These are phyloP conservation scores for Trissoscelio sp. DNA, from an alignment of 2,888 invertebrate genomes.

Conservation along the genomic window DNA sequence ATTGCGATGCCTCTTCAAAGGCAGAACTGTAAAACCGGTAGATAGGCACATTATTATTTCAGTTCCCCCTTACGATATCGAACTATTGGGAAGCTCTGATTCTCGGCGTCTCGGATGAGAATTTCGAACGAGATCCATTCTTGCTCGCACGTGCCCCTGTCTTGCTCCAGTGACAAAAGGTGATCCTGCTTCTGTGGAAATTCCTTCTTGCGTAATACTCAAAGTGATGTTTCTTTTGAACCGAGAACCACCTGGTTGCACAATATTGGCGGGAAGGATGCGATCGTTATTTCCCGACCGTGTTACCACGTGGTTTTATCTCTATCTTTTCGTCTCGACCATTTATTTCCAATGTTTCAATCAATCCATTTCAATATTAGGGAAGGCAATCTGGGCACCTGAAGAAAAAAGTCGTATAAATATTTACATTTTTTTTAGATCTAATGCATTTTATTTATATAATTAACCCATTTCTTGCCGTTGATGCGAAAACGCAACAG, in stretches of 20 bases:
- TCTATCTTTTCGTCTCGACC: neutral
- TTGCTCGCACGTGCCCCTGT: slow-evolving; percentile 74
- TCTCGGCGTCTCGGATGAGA: slow-evolving; percentile 57
- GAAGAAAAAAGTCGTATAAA: no score
- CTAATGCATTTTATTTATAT: no score
- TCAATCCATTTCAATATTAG: no score
- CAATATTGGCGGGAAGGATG: slow-evolving; percentile 56
- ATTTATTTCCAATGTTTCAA: no score
- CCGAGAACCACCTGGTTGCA: slow-evolving; percentile 49
- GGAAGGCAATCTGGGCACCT: no score
- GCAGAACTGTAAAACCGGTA: slow-evolving; percentile 40
- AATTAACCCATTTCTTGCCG: no score
- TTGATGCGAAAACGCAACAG: no score
- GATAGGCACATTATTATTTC: slow-evolving; percentile 66
- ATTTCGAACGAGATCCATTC: slow-evolving; percentile 68
- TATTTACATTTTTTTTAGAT: no score
- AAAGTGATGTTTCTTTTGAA: slow-evolving; percentile 65
- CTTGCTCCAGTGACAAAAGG: slow-evolving; percentile 71
- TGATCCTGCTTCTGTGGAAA: slow-evolving; percentile 69
- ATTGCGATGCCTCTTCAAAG: slow-evolving; percentile 48
- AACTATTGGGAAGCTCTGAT: slow-evolving; percentile 61
- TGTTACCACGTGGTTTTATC: slow-evolving; percentile 28
- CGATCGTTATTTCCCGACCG: slow-evolving; percentile 44
- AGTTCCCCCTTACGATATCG: slow-evolving; percentile 48
- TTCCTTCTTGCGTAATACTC: slow-evolving; percentile 69